These are phyloP conservation scores for Sciurus carolinensis DNA, from an alignment of 2,797 vertebrate species.

Conservation along the genomic window DNA sequence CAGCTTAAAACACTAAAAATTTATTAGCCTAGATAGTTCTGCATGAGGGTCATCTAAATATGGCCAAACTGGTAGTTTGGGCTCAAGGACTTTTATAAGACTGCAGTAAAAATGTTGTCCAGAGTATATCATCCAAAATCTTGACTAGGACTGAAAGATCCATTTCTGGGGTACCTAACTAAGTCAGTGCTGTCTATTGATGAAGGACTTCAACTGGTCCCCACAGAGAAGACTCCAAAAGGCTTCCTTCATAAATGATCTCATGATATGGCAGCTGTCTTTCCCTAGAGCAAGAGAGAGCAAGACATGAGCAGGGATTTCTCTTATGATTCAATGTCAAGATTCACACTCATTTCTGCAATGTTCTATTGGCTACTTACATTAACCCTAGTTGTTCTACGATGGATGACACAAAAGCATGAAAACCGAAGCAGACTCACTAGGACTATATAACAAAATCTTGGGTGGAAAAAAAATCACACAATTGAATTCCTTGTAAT, in stretches of 20 bases:
- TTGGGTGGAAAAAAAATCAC: neutral
- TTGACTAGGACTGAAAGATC: neutral
- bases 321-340: neutral
- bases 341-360: neutral
- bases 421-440: neutral
- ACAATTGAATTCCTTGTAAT: neutral
- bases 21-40: neutral
- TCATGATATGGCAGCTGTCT: neutral
- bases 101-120: neutral
- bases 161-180: neutral
- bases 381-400: neutral
- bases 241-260: neutral
- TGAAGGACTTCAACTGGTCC: neutral
- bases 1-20: neutral
- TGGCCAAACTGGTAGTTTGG: neutral
- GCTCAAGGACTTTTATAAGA: neutral
- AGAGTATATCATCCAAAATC: neutral
- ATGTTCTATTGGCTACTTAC: neutral
- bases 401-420: neutral
- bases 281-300: neutral
- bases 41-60: neutral
- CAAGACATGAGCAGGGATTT: neutral
- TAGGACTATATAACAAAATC: neutral
- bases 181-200: neutral
- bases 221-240: neutral